Evolutionary conservation across 2,113 vertebrate species (phyloP).

Genomic region (Alouatta palliata): DNA sequence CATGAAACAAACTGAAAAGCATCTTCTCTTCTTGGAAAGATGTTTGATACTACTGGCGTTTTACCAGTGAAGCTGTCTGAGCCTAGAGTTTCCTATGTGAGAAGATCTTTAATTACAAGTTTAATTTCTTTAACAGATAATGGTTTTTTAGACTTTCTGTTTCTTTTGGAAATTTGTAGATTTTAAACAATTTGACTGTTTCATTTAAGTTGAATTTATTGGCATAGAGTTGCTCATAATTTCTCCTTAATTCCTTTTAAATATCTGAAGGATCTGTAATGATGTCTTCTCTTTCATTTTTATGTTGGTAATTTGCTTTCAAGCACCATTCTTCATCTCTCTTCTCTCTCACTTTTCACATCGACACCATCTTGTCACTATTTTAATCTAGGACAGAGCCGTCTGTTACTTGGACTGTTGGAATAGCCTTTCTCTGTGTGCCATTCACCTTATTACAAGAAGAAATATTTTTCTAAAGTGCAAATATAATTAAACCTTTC

Average conservation of each 20-base stretch:
- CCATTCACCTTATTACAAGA: background rate
- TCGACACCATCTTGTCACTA: background rate
- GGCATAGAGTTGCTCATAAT: background rate
- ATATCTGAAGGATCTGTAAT: background rate
- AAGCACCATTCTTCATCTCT: background rate
- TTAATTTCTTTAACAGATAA: conserved; percentile 9
- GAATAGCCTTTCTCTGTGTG: conserved; percentile 8
- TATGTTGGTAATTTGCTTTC: conserved; percentile 6
- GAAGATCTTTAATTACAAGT: conserved; percentile 6
- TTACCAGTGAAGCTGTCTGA: conserved; percentile 21
- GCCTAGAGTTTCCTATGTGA: background rate
- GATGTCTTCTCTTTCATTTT: background rate
- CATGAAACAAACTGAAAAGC: conserved; percentile 19
- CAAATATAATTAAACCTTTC: conserved; percentile 20
- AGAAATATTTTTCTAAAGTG: conserved; percentile 33
- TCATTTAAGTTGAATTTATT: background rate
- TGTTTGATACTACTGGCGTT: conserved; percentile 1
- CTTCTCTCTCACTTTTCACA: background rate
- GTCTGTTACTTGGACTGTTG: background rate
- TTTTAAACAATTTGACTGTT: conserved; percentile 32
- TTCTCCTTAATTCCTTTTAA: background rate
- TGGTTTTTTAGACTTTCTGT: background rate
- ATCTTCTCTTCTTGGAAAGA: background rate
- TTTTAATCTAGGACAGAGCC: background rate
- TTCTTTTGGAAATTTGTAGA: background rate